Percentiles rank a stretch among this genome's conserved stretches.
These are phyloP conservation scores for Psilopsiagon aymara DNA, from an alignment of 2,113 vertebrate genomes.

Conservation along the genomic window DNA sequence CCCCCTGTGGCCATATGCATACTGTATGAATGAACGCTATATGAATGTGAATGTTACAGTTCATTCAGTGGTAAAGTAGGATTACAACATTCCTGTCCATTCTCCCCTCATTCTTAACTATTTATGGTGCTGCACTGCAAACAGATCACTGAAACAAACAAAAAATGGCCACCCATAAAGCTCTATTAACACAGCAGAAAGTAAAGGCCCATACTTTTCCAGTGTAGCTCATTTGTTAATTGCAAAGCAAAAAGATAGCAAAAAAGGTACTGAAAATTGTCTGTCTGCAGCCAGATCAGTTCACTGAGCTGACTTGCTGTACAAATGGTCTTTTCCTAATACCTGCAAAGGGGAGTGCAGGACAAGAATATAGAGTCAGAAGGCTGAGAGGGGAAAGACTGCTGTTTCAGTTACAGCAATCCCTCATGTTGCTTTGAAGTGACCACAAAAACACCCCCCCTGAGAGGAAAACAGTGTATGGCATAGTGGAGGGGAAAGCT, in stretches of 20 bases:
- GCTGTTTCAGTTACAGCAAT: neutral
- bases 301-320: neutral
- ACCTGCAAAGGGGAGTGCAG: neutral
- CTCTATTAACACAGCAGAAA: accelerated
- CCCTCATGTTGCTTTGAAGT: neutral
- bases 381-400: neutral
- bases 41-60: neutral
- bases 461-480: neutral
- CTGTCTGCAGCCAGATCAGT: neutral
- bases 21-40: neutral
- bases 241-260: neutral
- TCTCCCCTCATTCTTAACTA: neutral
- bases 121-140: neutral
- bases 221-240: neutral
- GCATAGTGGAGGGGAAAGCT: neutral
- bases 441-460: neutral
- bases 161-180: neutral
- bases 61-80: neutral
- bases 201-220: neutral
- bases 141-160: neutral
- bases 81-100: neutral
- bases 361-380: neutral
- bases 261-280: neutral
- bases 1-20: neutral
- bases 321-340: neutral